Evolutionary conservation across 2,113 vertebrate genomes (phyloP).

Genomic region (Entelurus aequoreus): DNA sequence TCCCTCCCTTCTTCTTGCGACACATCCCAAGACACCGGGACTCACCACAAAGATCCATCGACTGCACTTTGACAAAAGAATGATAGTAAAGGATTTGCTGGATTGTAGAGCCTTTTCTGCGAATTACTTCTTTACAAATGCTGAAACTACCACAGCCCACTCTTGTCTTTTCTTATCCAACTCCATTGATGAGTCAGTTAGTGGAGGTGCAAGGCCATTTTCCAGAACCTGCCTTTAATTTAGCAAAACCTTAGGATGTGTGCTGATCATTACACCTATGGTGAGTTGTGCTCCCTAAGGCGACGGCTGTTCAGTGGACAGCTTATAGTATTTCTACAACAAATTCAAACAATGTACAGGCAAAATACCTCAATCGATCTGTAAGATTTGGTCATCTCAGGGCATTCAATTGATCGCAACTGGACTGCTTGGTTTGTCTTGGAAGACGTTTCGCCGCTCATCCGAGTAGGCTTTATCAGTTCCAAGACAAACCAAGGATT

Average conservation of each 20-base stretch:
- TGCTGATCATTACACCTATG: no score
- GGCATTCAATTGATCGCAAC: no score
- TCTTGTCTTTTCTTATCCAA: background rate
- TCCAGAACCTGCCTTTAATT: slow-evolving; percentile 32
- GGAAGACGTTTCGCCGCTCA: no score
- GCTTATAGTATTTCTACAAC: no score
- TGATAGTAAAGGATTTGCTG: slow-evolving; percentile 15
- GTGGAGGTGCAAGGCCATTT: slow-evolving; percentile 13
- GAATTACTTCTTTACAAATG: slow-evolving; percentile 1
- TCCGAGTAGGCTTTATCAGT: no score
- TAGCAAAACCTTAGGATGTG: background rate
- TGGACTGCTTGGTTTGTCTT: no score
- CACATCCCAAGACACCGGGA: slow-evolving; percentile 40
- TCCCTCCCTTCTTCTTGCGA: slow-evolving; percentile 25
- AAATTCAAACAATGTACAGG: no score
- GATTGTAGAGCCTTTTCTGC: slow-evolving; percentile 27
- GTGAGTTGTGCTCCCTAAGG: no score
- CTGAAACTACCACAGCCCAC: slow-evolving; percentile 4
- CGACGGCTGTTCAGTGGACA: no score
- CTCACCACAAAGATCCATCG: slow-evolving; percentile 44
- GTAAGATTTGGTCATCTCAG: no score
- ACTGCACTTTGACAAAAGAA: slow-evolving; percentile 27
- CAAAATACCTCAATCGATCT: no score
- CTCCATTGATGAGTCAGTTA: background rate
- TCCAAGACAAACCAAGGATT: no score